These are phyloP conservation scores for Caranx ignobilis DNA, from an alignment of 2,113 vertebrate genomes.

Conservation along the genomic window DNA sequence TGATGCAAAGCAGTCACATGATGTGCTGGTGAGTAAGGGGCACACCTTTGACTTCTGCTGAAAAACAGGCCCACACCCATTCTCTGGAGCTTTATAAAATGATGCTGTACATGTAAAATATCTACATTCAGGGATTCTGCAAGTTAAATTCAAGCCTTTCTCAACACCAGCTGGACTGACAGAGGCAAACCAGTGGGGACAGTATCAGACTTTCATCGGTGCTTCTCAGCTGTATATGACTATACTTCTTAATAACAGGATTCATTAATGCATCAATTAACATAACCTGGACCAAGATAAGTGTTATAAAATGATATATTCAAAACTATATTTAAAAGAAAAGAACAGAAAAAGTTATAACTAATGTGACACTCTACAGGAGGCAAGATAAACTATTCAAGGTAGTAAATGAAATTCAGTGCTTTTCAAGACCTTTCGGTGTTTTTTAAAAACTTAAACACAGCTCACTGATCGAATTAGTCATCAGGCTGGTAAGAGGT, in stretches of 20 bases:
- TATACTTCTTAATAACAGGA: no score
- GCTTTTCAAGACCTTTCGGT: neutral
- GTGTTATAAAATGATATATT: no score
- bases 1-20: constrained; percentile 15
- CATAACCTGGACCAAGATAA: no score
- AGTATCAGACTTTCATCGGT: no score
- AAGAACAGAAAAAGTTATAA: no score
- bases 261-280: no score
- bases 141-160: neutral
- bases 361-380: no score
- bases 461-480: neutral
- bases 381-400: neutral
- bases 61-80: constrained; percentile 13
- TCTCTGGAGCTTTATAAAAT: neutral
- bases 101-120: neutral
- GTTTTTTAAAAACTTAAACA: no score
- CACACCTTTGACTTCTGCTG: constrained; percentile 32
- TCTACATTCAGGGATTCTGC: neutral
- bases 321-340: no score
- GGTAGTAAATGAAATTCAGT: neutral
- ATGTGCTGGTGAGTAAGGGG: neutral
- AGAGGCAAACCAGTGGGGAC: neutral
- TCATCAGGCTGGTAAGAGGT: neutral
- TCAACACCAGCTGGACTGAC: neutral
- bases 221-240: no score